Base-by-base conservation (phyloP, 2,797 vertebrate species). In the Myioborus miniatus region DNA sequence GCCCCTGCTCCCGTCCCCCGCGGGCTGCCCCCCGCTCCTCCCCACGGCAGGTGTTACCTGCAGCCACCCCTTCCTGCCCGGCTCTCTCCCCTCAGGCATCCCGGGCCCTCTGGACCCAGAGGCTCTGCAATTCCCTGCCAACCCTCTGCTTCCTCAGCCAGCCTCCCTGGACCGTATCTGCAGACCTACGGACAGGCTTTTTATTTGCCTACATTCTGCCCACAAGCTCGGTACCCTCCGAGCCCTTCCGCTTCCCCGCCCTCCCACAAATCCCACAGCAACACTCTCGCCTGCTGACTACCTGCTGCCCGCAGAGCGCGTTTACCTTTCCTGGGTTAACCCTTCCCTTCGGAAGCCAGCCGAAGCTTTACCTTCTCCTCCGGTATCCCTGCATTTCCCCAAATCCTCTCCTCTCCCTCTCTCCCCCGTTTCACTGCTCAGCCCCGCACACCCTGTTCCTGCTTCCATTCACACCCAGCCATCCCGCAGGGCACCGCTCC, bases 401-500 rank as follows among this genome's bases (percentile, higher is more conserved):
- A 70, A 18, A 79, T 11, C 34, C 26, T 34, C 24, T 46, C 24
- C 22, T 7, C 16, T 23, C 12, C 8, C 27, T 29, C 18, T 19
- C 27, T 49, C 15, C 29, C 41, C n/a, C 10, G 24, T 47, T 41
- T 34, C 68, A 11, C 8, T 2, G 52, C 65, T 91, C 34, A 83
- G 44, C 49, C 82, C 41, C 46, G 15, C 64, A 27, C 53, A 47
- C 20, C 21, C 7, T 14, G 34, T 23, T 85, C 13, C 63, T 27
- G 41, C 32, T 52, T 20, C 20, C n/a, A 13, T 34, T 78, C 77
- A 21, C 65, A 16, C 23, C n/a, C 65, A 8, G 17, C 15, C 20
- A 7, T 59, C 63, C 81, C 2, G 11, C 78, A 37, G 5, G 1
- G 3, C 67, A 8, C 24, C 2, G 11, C n/a, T 6, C 24, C 4